A percentile compares a stretch with the other conserved stretches of the same genome.
Evolutionary conservation across 2,113 vertebrate genomes (phyloP).

Genomic region (Urocolius indicus): DNA sequence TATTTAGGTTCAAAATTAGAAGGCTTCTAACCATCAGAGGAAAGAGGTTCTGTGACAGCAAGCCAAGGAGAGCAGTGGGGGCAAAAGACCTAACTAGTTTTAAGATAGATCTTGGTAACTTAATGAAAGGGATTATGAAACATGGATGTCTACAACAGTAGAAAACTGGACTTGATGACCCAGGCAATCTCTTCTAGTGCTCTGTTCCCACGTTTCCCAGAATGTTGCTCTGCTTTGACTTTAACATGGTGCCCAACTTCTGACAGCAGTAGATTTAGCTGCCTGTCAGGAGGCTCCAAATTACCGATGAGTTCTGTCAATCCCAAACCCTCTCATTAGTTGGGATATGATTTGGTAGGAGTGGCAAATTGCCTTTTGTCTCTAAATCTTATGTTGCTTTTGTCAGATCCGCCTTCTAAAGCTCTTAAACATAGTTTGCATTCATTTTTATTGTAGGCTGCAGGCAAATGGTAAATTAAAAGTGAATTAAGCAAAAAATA

Average conservation of each 20-base stretch:
- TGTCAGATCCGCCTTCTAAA: conserved; percentile 61
- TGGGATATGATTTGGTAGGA: conserved; percentile 52
- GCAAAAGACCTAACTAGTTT: conserved; percentile 20
- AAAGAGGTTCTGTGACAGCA: conserved; percentile 41
- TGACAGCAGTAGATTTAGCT: conserved; percentile 32
- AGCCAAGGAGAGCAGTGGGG: conserved; percentile 47
- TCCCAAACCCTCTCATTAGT: conserved; percentile 55
- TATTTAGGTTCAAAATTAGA: conserved; percentile 73
- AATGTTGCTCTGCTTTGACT: conserved; percentile 26
- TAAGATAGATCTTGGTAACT: conserved; percentile 64
- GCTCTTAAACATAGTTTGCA: conserved; percentile 42
- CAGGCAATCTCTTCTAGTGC: background rate
- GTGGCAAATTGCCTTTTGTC: conserved; percentile 35
- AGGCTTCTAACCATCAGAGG: conserved; percentile 66
- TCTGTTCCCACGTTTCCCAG: background rate
- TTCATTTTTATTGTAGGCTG: conserved; percentile 42
- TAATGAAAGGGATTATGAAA: conserved; percentile 65
- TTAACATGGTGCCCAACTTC: conserved; percentile 8
- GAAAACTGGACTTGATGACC: conserved; percentile 34
- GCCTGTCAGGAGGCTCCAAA: conserved; percentile 3
- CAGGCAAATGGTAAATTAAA: conserved; percentile 28
- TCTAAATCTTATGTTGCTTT: conserved; percentile 39
- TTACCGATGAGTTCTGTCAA: background rate
- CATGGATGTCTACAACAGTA: background rate
- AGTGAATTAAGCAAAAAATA: conserved; percentile 18